Evolutionary conservation across 2,888 invertebrate species (phyloP), one percentile per base, ranked within the genome.

Genomic region (Ormyrus pomaceus): DNA sequence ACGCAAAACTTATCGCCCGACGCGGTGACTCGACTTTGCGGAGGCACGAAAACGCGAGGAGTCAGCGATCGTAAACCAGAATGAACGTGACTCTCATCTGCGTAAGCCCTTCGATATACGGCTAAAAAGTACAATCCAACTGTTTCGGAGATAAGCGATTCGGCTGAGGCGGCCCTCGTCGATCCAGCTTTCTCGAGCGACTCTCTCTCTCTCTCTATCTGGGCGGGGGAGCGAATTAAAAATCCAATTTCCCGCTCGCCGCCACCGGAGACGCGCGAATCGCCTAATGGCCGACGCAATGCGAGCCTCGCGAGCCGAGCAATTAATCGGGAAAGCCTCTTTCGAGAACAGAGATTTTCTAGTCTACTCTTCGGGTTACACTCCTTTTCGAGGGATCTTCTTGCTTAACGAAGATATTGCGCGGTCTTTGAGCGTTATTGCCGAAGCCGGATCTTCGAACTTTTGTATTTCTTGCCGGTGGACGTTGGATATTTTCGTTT

Each of bases 191-290:
- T 70, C 75, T 78, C 76, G 77, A 82, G 77, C 79, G 79, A 76
- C 65, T 70, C 74, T 19, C 56, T 79, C 48, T 79, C 70, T 77
- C 51, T 65, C 61, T 45, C 50, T 80, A 59, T 56, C 56, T 51
- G 19, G 71, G 11, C 6, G 71, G 19, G 56, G 56, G 66, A 61
- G 68, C 76, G 48, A 74, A 80, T 82, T 80, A 82, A 82, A 82
- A 78, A 82, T 80, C 82, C 80, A 82, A 82, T 82, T 82, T 78
- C 78, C 82, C 64, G 11, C 71, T 74, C 55, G 66, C 71, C 65
- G 58, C 55, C 58, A 45, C 0, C 50, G 69, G 50, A 66, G 53
- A 74, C 50, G 71, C 6, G 50, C 51, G 62, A 50, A 61, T 55
- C 73, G 69, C 19, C 46, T 72, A 72, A 74, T 62, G 69, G 79